Evolutionary conservation across 2,888 invertebrate species (phyloP), one percentile per base, ranked within the genome.

Genomic region (Antheraea assamensis): DNA sequence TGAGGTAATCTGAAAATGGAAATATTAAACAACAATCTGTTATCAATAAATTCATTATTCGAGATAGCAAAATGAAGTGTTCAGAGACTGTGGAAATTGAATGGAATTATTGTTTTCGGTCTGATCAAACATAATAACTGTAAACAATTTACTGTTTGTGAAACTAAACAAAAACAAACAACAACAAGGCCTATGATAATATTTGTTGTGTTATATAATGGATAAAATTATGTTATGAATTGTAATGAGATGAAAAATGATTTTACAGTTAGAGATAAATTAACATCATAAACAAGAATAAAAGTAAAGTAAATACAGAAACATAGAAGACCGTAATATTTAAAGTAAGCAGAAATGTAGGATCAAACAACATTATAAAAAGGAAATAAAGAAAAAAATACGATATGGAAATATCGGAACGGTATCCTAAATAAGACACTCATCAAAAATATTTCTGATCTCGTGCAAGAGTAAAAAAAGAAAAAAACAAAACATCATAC

Each of bases 181-280:
- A 73, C 70, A 73, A 70, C 58, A 72, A 42, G 35, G 35, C 70
- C 27, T 58, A 30, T n/a, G 68, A 13, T 80, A 80, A 81, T 77
- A 81, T 80, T 81, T 79, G 76, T 78, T 58, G 58, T 58, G 15
- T 58, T 21, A 21, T 72, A 78, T 52, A 30, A 31, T 47, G 30
- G 49, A 71, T 30, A 24, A 71, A 52, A 42, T 27, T 52, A 52
- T 24, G 61, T 35, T 68, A 35, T 68, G 5, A 35, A 5, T 68
- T 27, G 17, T 64, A n/a, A 58, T 13, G 30, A 64, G 2, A 5
- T 30, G 61, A 27, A 64, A 64, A 27, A 64, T 2, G 27, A 52
- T 52, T 52, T 71, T 71, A 71, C 8, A 13, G 13, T n/a, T n/a
- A 21, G n/a, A 2, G 27, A 3, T 55, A 55, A n/a, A 21, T 55